Base-by-base conservation (phyloP, 2,797 vertebrate species). In the Echeneis naucrates region DNA sequence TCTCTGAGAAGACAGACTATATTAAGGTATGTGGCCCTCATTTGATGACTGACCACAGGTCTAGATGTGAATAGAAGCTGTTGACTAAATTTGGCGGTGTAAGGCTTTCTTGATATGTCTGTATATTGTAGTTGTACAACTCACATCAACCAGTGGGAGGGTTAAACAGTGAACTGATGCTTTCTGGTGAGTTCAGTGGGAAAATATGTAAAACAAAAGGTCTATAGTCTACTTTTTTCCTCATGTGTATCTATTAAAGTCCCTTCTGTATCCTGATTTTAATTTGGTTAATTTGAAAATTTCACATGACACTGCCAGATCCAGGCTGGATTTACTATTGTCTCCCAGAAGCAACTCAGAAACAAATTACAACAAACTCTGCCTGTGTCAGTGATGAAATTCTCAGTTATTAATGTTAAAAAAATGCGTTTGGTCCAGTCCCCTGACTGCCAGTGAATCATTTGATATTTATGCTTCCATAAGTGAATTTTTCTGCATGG, bases 1-100 rank as follows among this genome's bases (percentile, higher is more conserved):
- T 44, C 6, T 54, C 32, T 61, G 48, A 78, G 47, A 73, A 69
- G 63, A 50, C 14, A 19, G 50, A 21, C 6, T 5, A 0, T 45
- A 9, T 61, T 38, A 72, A 87, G 88, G 89, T 92, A 85, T 53
- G 87, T 88, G 24, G 23, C n/a, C 72, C 63, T 72, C 0, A 35
- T 37, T 48, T 51, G 40, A 51, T 44, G 9, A 24, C 2, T 23
- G 26, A 27, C 45, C n/a, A 17, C 4, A 14, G 2, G 4, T 17
- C 40, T 33, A 10, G 21, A 35, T 38, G 12, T 14, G 13, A 0
- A 11, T 44, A 32, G 48, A 7, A 17, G 32, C 23, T 48, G 37
- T 30, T 65, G 24, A 67, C 24, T 68, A 54, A 64, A 57, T 57
- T 68, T 60, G n/a, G 10, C 23, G 33, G 2, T 3, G 2, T 32